Conservation (phyloP, 1,140 invertebrate species). For the Bombus turneri region DNA sequence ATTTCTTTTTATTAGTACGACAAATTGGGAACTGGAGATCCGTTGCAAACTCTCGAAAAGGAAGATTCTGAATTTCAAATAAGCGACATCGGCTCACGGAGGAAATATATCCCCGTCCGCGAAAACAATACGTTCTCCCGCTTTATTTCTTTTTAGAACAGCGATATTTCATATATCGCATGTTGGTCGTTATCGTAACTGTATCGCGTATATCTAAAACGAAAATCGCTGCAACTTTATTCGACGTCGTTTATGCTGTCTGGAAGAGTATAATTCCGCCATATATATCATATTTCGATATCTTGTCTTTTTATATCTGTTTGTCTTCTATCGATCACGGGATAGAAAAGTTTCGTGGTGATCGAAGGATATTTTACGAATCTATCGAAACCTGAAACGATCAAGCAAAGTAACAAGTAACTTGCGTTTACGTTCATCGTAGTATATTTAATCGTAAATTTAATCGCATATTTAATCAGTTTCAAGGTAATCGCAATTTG, state of each 20-base stretch:
- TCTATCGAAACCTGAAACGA: not conserved
- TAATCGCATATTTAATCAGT: too few species aligned
- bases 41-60: not conserved
- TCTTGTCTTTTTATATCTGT: not conserved
- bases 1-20: not conserved
- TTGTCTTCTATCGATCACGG: not conserved
- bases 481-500: too few species aligned
- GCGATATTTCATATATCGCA: conserved; percentile 25
- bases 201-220: not conserved
- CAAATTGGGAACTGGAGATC: not conserved
- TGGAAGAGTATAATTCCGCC: not conserved
- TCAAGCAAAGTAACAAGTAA: too few species aligned
- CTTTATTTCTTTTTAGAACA: conserved; percentile 18
- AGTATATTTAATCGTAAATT: too few species aligned
- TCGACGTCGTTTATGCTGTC: not conserved
- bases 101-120: conserved; percentile 1
- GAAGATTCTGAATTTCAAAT: conserved; percentile 32
- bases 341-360: not conserved
- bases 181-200: not conserved
- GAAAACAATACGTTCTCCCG: conserved; percentile 13
- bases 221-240: conserved; percentile 9
- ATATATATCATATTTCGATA: not conserved
- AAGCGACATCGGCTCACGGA: not conserved
- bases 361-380: not conserved
- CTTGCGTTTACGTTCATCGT: too few species aligned